Conservation (phyloP, 2,113 vertebrate genomes). For the Ploceus nigricollis region DNA sequence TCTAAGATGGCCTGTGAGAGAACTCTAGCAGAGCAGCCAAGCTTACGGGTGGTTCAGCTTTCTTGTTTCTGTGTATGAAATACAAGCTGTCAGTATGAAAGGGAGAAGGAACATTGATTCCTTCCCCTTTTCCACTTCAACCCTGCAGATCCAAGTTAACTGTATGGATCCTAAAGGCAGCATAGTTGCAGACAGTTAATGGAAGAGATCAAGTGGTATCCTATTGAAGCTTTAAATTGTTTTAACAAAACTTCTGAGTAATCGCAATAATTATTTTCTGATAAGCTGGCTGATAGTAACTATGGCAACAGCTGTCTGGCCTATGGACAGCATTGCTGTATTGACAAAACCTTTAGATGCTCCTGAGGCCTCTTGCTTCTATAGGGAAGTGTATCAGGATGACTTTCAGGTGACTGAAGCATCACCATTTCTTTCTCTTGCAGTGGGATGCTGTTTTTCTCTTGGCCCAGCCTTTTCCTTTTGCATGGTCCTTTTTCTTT, state of each 20-base stretch:
- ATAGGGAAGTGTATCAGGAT: constrained; percentile 49
- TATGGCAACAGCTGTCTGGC: constrained; percentile 79
- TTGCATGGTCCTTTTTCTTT: constrained; percentile 17
- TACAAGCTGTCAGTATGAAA: constrained; percentile 69
- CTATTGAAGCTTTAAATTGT: constrained; percentile 43
- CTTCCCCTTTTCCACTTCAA: not conserved
- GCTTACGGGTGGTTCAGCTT: constrained; percentile 43
- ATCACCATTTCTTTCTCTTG: constrained; percentile 4
- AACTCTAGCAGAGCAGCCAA: constrained; percentile 36
- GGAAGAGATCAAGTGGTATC: constrained; percentile 36
- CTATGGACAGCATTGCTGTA: constrained; percentile 73
- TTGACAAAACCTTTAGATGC: constrained; percentile 72
- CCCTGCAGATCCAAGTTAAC: constrained; percentile 67
- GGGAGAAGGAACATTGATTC: constrained; percentile 73
- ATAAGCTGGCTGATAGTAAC: constrained; percentile 79
- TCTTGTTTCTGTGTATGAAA: constrained; percentile 66
- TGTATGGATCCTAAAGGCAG: constrained; percentile 47
- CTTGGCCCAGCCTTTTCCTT: constrained; percentile 20
- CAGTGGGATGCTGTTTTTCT: constrained; percentile 11
- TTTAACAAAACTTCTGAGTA: constrained; percentile 74
- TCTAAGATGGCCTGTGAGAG: constrained; percentile 43
- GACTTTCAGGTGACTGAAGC: constrained; percentile 59
- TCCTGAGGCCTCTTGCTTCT: constrained; percentile 64
- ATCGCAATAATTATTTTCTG: constrained; percentile 75
- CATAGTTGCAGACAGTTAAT: constrained; percentile 59